Base-by-base conservation (phyloP, 1,140 invertebrate genomes). In the Pemphigus obesinymphae region DNA sequence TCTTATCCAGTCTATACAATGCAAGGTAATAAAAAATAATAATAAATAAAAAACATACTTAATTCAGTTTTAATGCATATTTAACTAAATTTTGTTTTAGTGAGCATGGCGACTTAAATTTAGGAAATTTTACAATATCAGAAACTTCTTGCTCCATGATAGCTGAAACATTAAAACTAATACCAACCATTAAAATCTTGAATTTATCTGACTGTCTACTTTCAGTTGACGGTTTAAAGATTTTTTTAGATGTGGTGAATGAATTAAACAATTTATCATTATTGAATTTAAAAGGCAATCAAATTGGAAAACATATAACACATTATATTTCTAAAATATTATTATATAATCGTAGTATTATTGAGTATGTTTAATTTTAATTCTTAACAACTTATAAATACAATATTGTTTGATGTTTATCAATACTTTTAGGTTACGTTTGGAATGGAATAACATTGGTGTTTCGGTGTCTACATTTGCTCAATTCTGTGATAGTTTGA, bases 401-500 rank as follows among this genome's bases (percentile, higher is more conserved):
- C 43, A 26, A 43, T 45, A 26, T 45, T 20, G 13, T 29, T 3
- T 0, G 17, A 34, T 66, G 7, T 34, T 34, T 72, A 29, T 48
- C 8, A 45, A 48, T 73, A 50, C 1, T 48, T 48, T 61, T 29
- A 80, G 76, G 1, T 26, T 80, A n/a, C 55, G 23, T 7, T 61
- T 80, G n/a, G 55, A 80, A 29, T 80, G 76, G 76, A 80, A 80
- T 29, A 63, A 63, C 4, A 61, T 80, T 23, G 76, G 76, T 29
- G 34, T 29, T 45, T 80, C 76, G 13, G 55, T 43, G n/a, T 23
- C 63, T 17, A 26, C 76, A 43, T 80, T 80, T 43, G n/a, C 55
- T 17, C n/a, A 63, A n/a, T 80, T 80, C 1, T 63, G 76, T 29
- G 29, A 45, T 58, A 80, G 37, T 31, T 61, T 80, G 63, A 20